Percentiles rank a stretch among this genome's conserved stretches.
Evolutionary conservation across 2,797 vertebrate genomes (phyloP).

Genomic region (Peromyscus melanophrys): DNA sequence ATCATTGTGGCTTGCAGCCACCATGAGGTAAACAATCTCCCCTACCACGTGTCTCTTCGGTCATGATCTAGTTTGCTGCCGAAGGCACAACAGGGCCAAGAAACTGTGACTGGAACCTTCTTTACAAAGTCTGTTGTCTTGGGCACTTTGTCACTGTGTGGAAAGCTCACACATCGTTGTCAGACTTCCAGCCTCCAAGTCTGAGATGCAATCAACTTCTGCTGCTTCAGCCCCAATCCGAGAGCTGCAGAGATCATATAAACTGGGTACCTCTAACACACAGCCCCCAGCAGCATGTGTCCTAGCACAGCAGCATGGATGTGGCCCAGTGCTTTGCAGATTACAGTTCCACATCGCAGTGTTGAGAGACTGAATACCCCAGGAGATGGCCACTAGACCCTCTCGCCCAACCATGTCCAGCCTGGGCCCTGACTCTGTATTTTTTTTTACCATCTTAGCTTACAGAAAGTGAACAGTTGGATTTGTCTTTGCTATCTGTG

Average conservation of each 20-base stretch:
- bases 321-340: background rate
- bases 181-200: background rate
- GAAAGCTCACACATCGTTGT: background rate
- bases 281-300: background rate
- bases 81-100: background rate
- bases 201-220: background rate
- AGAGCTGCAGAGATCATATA: fast-evolving
- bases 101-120: background rate
- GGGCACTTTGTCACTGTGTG: background rate
- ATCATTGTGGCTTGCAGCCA: background rate
- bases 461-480: background rate
- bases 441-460: background rate
- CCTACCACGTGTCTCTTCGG: too few relatives aligned
- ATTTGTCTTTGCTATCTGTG: background rate
- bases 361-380: background rate
- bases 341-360: background rate
- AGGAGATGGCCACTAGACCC: background rate
- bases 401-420: background rate
- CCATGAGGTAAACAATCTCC: too few relatives aligned
- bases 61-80: background rate
- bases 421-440: background rate
- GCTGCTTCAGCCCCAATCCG: background rate
- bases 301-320: background rate
- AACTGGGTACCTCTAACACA: background rate
- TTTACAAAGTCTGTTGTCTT: background rate